Base-by-base conservation (phyloP, 2,888 invertebrate genomes). In the Microctonus hyperodae region DNA sequence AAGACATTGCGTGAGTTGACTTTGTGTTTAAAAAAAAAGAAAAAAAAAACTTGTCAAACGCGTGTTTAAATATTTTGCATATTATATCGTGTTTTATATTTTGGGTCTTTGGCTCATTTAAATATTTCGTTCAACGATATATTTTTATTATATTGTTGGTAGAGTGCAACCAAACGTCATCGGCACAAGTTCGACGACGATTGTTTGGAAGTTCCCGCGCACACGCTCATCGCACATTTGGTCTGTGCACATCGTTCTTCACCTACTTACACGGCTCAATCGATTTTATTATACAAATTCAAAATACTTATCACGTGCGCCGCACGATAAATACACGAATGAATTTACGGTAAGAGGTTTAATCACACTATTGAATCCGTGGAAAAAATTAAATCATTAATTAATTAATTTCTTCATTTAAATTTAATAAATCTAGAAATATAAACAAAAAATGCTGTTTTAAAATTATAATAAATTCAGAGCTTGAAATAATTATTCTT, bases 151-250 rank as follows among this genome's bases (percentile, higher is more conserved):
- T 1, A 44, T 44, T n/a, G 44, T 16, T 6, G 16, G 16, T 16
- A 16, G 16, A 44, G 16, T 44, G 55, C 55, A 55, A 23, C 50
- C 31, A 48, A 56, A 25, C 40, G 11, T 44, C 9, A 33, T 64
- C 44, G 56, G 33, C 64, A 40, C 55, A 63, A 50, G 44, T 53
- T 53, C 28, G 13, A n/a, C 25, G 25, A n/a, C 5, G 35, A n/a
- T 48, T 57, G 48, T 64, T 64, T 31, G 56, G 64, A 64, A 64
- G 64, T 64, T 64, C 55, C 64, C 56, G 56, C 64, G 40, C 44
- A 22, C 44, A 20, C 56, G 37, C 64, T 48, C 48, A 44, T n/a
- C 35, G 37, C 35, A 62, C 53, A 31, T 56, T 51, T 33, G n/a
- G 20, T 22, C 33, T 23, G 13, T 22, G 23, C 23, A 5, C 28